Evolutionary conservation across 2,113 vertebrate species (phyloP).

Genomic region (Pimephales promelas): DNA sequence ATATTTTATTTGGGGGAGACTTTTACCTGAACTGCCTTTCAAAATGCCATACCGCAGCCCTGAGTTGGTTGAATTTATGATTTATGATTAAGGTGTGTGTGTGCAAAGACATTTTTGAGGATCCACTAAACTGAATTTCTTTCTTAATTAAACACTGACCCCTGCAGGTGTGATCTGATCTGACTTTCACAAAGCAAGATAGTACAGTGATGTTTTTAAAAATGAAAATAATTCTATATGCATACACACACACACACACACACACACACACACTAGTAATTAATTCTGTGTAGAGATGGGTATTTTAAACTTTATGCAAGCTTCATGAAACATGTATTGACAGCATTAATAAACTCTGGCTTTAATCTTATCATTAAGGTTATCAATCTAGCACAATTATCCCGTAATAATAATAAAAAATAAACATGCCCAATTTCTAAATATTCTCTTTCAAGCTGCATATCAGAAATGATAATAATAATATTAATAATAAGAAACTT

Average conservation of each 20-base stretch:
- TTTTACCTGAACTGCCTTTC: not conserved
- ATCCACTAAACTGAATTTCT: not conserved
- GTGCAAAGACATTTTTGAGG: not conserved
- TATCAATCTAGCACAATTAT: not conserved
- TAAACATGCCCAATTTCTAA: not conserved
- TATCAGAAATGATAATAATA: not conserved
- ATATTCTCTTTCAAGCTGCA: not conserved
- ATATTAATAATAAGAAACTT: not conserved
- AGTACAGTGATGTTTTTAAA: not conserved
- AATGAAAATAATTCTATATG: not conserved
- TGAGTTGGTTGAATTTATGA: not conserved
- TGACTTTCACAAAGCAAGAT: not conserved
- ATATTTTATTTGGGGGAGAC: not conserved
- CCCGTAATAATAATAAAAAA: not conserved
- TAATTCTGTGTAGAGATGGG: not conserved
- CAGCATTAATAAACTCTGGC: not conserved
- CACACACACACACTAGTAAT: too few relatives aligned
- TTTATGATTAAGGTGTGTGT: not conserved
- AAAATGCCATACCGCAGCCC: not conserved
- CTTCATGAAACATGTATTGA: not conserved
- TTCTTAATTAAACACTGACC: constrained; percentile 6
- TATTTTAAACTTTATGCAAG: not conserved
- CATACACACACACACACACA: too few relatives aligned
- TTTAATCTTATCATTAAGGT: not conserved
- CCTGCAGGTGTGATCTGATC: constrained; percentile 5